These are phyloP conservation scores for Engraulis encrasicolus DNA, from an alignment of 2,113 vertebrate genomes.

Conservation along the genomic window DNA sequence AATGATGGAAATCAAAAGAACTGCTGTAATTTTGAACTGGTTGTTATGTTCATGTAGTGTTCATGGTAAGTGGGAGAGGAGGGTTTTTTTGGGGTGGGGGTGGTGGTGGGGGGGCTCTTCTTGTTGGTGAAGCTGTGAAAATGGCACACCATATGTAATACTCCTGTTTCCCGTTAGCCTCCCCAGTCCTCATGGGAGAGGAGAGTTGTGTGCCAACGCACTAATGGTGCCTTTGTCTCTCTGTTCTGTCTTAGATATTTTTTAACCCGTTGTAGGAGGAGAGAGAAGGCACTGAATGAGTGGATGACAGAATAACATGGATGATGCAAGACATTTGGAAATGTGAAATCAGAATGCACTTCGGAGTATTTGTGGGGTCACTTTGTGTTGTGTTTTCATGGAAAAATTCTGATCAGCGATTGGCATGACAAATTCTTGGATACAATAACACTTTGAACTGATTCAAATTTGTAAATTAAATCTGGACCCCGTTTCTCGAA, in stretches of 20 bases:
- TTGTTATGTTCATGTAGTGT: too few relatives aligned
- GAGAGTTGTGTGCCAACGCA: slow-evolving; percentile 69
- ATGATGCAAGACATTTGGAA: not conserved
- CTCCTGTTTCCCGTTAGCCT: slow-evolving; percentile 72
- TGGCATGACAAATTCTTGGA: not conserved
- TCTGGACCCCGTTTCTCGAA: too few relatives aligned
- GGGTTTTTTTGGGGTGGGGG: slow-evolving; percentile 74
- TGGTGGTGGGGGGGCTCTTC: too few relatives aligned
- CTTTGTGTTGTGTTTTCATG: not conserved
- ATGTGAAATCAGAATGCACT: not conserved
- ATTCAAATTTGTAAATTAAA: too few relatives aligned
- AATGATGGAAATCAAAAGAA: not conserved
- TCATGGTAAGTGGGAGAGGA: slow-evolving; percentile 65
- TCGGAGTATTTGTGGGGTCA: not conserved
- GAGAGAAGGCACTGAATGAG: not conserved
- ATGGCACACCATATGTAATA: slow-evolving; percentile 79
- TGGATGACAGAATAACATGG: not conserved
- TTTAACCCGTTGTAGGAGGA: not conserved
- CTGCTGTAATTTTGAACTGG: slow-evolving; percentile 21
- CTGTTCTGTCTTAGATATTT: slow-evolving; percentile 62
- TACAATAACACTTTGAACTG: not conserved
- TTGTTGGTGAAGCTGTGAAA: slow-evolving; percentile 77
- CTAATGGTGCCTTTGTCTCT: slow-evolving; percentile 76
- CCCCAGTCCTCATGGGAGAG: slow-evolving; percentile 74
- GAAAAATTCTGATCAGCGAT: not conserved